phyloP scores from a whole-genome alignment of 2,797 vertebrate species.

The Nasua narica region DNA sequence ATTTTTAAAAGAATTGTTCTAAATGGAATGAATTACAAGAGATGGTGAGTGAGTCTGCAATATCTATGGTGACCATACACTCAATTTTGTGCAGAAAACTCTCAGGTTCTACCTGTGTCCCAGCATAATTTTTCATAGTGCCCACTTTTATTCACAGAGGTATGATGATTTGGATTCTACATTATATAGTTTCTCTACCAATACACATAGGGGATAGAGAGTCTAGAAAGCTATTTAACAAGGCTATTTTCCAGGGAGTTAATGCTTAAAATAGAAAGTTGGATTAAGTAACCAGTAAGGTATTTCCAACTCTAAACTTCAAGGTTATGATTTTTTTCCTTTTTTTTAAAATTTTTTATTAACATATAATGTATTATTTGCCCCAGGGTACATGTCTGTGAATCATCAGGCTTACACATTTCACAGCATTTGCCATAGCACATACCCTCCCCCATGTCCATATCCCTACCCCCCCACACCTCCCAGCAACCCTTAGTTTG shows the following conservation, averaged over 20 bases:
- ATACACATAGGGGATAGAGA: neutral
- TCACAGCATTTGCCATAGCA: too few relatives aligned
- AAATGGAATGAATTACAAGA: neutral
- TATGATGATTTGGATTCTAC: neutral
- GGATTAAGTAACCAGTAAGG: neutral
- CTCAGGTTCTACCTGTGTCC: neutral
- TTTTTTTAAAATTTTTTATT: too few relatives aligned
- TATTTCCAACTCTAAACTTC: neutral
- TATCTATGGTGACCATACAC: neutral
- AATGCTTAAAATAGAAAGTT: neutral
- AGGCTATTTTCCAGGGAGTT: neutral
- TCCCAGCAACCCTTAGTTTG: too few relatives aligned
- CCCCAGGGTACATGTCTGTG: too few relatives aligned
- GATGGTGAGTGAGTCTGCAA: neutral
- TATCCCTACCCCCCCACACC: too few relatives aligned
- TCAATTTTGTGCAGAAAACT: neutral
- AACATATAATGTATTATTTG: too few relatives aligned
- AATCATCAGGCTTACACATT: too few relatives aligned
- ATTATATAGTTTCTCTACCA: neutral
- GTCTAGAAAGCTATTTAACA: neutral
- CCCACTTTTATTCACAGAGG: neutral
- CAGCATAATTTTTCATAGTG: neutral
- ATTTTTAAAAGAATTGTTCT: neutral
- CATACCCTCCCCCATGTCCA: too few relatives aligned
- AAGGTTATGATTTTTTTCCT: neutral